Evolutionary conservation across 2,888 invertebrate species (phyloP).

Genomic region (Pteria penguin): DNA sequence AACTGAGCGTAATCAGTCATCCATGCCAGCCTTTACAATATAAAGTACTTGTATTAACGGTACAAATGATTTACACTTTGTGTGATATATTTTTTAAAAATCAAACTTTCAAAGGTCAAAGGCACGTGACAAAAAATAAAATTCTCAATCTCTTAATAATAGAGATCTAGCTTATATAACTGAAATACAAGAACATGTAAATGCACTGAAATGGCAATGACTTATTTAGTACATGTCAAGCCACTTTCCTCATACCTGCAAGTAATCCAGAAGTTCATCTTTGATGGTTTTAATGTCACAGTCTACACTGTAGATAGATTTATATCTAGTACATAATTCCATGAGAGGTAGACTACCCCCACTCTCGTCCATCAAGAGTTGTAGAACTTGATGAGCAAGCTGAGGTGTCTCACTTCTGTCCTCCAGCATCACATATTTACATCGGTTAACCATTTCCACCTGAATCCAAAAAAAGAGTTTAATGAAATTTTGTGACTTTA

Average conservation of each 20-base stretch:
- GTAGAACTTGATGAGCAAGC: constrained; percentile 82
- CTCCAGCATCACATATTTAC: constrained; percentile 81
- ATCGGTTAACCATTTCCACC: constrained; percentile 80
- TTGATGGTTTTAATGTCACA: constrained; percentile 66
- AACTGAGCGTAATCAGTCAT: too few relatives aligned
- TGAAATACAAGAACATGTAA: too few relatives aligned
- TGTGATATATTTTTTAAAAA: too few relatives aligned
- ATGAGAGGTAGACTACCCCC: constrained; percentile 78
- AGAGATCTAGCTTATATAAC: too few relatives aligned
- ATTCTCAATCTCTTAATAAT: too few relatives aligned
- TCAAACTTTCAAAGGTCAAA: too few relatives aligned
- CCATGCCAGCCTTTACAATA: too few relatives aligned
- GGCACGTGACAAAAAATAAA: too few relatives aligned
- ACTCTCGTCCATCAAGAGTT: constrained; percentile 84
- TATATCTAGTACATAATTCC: constrained; percentile 71
- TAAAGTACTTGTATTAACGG: too few relatives aligned
- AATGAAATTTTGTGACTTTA: not conserved
- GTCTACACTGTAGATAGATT: constrained; percentile 64
- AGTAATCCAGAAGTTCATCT: constrained; percentile 70
- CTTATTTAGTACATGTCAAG: too few relatives aligned
- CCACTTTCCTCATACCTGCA: constrained; percentile 73
- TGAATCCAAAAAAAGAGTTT: constrained; percentile 71
- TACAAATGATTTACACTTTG: too few relatives aligned
- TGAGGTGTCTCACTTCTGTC: constrained; percentile 82
- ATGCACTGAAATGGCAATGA: too few relatives aligned